A percentile compares a stretch with the other conserved stretches of the same genome.
Conservation (phyloP, 2,797 vertebrate genomes). For the Falco novaeseelandiae region DNA sequence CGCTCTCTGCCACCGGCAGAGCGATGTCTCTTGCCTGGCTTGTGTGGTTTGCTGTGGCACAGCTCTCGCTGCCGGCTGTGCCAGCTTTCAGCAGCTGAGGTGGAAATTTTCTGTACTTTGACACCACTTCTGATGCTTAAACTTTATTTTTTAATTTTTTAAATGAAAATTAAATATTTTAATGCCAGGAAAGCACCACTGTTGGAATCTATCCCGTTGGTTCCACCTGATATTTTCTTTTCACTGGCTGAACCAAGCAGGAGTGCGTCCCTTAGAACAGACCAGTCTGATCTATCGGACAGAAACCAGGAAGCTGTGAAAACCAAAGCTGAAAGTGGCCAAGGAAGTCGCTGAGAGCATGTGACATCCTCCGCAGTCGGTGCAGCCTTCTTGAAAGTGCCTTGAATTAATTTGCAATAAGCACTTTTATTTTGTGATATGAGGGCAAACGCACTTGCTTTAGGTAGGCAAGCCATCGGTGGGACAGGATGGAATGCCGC, state of each 20-base stretch:
- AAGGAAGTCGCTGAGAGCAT: not conserved
- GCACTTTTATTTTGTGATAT: accelerated
- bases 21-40: not conserved
- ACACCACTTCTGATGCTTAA: not conserved
- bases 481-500: not conserved
- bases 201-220: not conserved
- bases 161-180: too few species aligned
- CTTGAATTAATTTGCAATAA: not conserved
- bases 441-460: accelerated
- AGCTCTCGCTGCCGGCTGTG: not conserved
- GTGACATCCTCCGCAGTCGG: not conserved
- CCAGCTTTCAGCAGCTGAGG: not conserved
- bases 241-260: not conserved
- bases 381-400: not conserved
- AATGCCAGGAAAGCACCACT: not conserved
- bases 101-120: not conserved
- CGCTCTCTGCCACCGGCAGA: not conserved
- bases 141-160: not conserved
- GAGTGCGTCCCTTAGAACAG: accelerated
- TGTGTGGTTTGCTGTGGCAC: accelerated
- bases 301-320: not conserved
- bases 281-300: accelerated
- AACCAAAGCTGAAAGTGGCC: not conserved
- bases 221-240: not conserved
- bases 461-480: accelerated